phyloP scores from a whole-genome alignment of 2,888 invertebrate species.

The Latrodectus elegans region DNA sequence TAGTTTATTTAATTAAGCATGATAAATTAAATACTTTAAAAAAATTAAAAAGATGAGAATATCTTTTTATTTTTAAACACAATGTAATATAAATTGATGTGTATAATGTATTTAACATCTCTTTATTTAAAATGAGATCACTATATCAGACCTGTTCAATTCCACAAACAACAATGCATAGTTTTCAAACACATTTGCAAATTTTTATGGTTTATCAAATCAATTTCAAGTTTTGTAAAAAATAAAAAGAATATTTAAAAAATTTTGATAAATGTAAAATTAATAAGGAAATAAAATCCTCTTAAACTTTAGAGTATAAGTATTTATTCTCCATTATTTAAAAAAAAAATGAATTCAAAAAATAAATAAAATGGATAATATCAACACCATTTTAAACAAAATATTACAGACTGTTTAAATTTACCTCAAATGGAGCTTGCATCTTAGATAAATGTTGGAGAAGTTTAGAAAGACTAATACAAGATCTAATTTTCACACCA shows the following conservation, averaged over 20 bases:
- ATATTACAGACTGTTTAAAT: background rate
- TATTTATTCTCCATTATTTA: background rate
- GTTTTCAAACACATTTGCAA: too few relatives aligned
- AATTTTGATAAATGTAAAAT: background rate
- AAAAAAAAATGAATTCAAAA: background rate
- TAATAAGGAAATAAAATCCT: too few relatives aligned
- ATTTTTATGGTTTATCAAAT: background rate
- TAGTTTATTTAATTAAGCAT: too few relatives aligned
- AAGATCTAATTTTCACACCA: conserved; percentile 25
- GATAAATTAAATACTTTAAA: too few relatives aligned
- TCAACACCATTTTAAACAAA: background rate
- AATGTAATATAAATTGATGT: too few relatives aligned
- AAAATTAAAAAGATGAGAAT: too few relatives aligned
- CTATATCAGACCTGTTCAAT: too few relatives aligned
- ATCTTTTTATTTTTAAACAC: too few relatives aligned
- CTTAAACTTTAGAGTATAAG: background rate
- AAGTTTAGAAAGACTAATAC: conserved; percentile 12
- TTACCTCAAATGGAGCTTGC: conserved; percentile 45
- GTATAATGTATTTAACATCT: too few relatives aligned
- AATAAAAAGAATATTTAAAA: background rate
- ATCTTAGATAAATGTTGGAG: conserved; percentile 10
- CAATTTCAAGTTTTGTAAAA: background rate
- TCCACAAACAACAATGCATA: too few relatives aligned
- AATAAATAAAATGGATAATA: background rate
- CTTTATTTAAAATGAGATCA: too few relatives aligned